Evolutionary conservation across 2,797 vertebrate species (phyloP).

Genomic region (Cryptoprocta ferox): DNA sequence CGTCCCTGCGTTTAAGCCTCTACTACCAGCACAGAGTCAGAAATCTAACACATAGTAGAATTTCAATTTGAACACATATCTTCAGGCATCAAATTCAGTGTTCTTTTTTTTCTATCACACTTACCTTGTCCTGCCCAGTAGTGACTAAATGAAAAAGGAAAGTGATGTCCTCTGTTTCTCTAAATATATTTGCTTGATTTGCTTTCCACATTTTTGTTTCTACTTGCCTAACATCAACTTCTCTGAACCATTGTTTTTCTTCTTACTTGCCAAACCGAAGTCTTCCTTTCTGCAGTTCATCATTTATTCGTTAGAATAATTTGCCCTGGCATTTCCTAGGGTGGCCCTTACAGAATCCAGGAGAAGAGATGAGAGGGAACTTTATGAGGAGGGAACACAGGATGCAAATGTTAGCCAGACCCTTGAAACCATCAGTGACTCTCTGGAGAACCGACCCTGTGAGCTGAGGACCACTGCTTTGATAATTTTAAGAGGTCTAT

Average conservation of each 20-base stretch:
- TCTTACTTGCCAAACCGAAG: background rate
- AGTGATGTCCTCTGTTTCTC: background rate
- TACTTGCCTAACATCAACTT: background rate
- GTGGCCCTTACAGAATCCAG: constrained; percentile 59
- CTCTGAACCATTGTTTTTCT: constrained; percentile 18
- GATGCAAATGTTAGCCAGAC: constrained; percentile 65
- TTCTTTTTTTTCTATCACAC: background rate
- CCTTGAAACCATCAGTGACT: constrained; percentile 9
- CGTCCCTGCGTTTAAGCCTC: background rate
- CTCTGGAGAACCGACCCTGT: constrained; percentile 66
- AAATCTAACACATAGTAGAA: background rate
- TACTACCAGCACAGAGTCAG: background rate
- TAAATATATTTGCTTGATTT: background rate
- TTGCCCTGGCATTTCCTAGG: constrained; percentile 40
- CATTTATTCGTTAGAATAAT: constrained; percentile 52
- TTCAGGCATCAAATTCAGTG: background rate
- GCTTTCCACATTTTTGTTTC: constrained; percentile 6
- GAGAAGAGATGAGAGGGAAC: constrained; percentile 4
- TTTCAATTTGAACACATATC: background rate
- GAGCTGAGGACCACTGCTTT: constrained; percentile 57
- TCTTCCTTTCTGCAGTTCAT: constrained; percentile 44
- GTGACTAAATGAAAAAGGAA: background rate
- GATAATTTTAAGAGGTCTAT: constrained; percentile 70
- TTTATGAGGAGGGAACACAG: constrained; percentile 39
- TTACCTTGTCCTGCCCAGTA: background rate